Evolutionary conservation across 2,888 invertebrate genomes (phyloP), one percentile per base, ranked within the genome.

Genomic region (Lasioglossum pauxillum): DNA sequence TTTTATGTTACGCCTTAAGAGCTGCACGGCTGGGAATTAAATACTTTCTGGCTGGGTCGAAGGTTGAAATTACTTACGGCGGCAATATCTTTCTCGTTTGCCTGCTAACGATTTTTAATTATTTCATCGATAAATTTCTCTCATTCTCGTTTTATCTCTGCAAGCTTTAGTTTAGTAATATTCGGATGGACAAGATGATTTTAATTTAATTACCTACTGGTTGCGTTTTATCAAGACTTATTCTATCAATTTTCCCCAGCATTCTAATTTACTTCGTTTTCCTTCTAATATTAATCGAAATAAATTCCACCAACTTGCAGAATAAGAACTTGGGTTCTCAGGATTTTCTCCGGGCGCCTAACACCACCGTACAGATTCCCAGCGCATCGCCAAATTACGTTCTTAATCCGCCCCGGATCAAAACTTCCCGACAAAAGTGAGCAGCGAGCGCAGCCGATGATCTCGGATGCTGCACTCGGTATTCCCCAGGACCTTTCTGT

Each of bases 1-100:
- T 86, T 90, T 90, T 83, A 90, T 84, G 87, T 82, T 75, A 76
- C 82, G 78, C 83, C 89, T 90, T 89, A 82, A 88, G 85, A 79
- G 84, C 84, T 76, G 60, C 81, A 23, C 72, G 41, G 76, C 67
- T 41, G 64, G 84, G 75, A 80, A 89, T 89, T 84, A 83, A 84
- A 89, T 88, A 85, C 82, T 86, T 82, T 84, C 74, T 71, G 27
- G n/a, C 31, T 60, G 57, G 57, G 64, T 85, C 81, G 85, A 78
- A 79, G 64, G 71, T 71, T 64, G 35, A 16, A 81, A 85, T 88
- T 83, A 80, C 77, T 78, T 27, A 49, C 7, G 35, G 41, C 53
- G 35, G 60, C n/a, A n/a, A 71, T 49, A 49, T 35, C 46, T 73
- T 73, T 73, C 31, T 71, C 71, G 41, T 73, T 73, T 27, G 44